Evolutionary conservation across 2,888 invertebrate species (phyloP), one percentile per base, ranked within the genome.

Genomic region (Alsophila aescularia): DNA sequence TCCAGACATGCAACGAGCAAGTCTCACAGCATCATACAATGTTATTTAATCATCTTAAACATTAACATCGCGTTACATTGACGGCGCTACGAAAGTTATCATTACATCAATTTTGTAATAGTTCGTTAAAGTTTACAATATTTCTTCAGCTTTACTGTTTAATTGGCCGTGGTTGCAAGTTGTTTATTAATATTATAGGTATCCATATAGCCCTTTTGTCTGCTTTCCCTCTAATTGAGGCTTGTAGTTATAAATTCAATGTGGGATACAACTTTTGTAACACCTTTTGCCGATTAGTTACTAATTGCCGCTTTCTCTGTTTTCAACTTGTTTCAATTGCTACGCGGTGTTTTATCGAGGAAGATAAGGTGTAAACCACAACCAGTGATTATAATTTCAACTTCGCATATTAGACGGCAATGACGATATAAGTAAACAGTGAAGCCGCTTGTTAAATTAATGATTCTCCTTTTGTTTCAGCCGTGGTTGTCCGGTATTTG

Each of bases 401-500:
- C 48, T 55, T 58, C 32, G 35, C 51, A 53, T 51, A 57, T n/a
- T n/a, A n/a, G n/a, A n/a, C n/a, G n/a, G n/a, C n/a, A n/a, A n/a
- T n/a, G n/a, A n/a, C n/a, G n/a, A n/a, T n/a, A n/a, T n/a, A n/a
- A n/a, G 52, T 53, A 45, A 60, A 45, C 37, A 48, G 47, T 27
- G 39, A 40, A 40, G 50, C 48, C 42, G 45, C 15, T 53, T 40
- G 54, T 35, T 62, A 49, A 50, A 58, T 65, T 57, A 57, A 57
- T 53, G 48, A 66, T 70, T 75, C 74, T 78, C 40, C 35, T 77
- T 79, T 86, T 92, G 87, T 95, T 95, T 64, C 93, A 95, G 95
- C 95, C 77, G 95, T 95, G 69, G 95, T 95, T 61, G 95, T 95
- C 66, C 93, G 96, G 69, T 96, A 95, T 83, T 86, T 96, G 75